Percentiles rank a stretch among this genome's conserved stretches.
Conservation (phyloP, 2,888 invertebrate species). For the Eilema sororculum region DNA sequence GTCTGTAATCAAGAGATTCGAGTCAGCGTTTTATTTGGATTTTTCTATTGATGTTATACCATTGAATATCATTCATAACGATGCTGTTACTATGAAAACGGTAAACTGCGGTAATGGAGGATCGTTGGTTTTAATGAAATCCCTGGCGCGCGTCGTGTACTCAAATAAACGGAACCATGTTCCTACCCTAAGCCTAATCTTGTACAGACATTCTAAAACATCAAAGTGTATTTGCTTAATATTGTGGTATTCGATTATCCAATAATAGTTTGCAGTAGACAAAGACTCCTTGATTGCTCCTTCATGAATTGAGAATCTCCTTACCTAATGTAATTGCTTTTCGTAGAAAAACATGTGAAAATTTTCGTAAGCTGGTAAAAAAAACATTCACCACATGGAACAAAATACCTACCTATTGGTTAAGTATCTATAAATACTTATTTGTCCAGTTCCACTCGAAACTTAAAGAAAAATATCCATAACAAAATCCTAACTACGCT, state of each 20-base stretch:
- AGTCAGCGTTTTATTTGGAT: constrained; percentile 42
- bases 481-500: too few relatives aligned
- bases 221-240: not conserved
- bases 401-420: too few relatives aligned
- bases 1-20: constrained; percentile 34
- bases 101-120: constrained; percentile 24
- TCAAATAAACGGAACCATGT: constrained; percentile 21
- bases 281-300: not conserved
- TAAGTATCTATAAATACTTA: too few relatives aligned
- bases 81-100: constrained; percentile 37
- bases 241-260: not conserved
- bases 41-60: constrained; percentile 48
- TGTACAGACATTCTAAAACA: not conserved
- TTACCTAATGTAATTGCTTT: too few relatives aligned
- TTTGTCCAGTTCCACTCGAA: not conserved
- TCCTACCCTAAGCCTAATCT: constrained; percentile 1
- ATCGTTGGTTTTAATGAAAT: constrained; percentile 35
- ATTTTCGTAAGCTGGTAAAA: not conserved
- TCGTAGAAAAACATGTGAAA: not conserved
- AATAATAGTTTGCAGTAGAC: not conserved
- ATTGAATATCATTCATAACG: constrained; percentile 29
- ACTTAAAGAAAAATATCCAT: too few relatives aligned
- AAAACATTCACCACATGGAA: not conserved
- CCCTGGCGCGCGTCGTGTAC: constrained; percentile 22
- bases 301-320: too few relatives aligned